Evolutionary conservation across 2,113 vertebrate genomes (phyloP), one percentile per base, ranked within the genome.

Genomic region (Balaeniceps rex): DNA sequence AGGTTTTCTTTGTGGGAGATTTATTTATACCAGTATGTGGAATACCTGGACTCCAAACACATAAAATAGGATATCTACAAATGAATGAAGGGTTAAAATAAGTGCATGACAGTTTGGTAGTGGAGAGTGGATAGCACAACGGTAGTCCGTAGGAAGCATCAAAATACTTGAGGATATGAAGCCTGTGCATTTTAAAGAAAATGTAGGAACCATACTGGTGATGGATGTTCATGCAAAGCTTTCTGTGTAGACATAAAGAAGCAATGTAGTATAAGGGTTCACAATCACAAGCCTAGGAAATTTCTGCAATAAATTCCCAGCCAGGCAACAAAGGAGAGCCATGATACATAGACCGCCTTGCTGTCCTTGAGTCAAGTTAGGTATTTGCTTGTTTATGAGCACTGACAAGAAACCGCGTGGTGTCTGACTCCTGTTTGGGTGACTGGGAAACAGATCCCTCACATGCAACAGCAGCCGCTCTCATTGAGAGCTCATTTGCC

Each of bases 401-500:
- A 38, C 63, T 47, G 82, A 77, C 83, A 84, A 83, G 91, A 88
- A 92, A 81, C n/a, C 1, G 13, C 0, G 2, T 85, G 74, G n/a
- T 94, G 49, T 76, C 55, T 93, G 66, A 93, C 64, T 97, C 38
- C 66, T 90, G 42, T 91, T 86, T 95, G 94, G 87, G 87, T 94
- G 72, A 33, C 63, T 83, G 71, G 71, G 84, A 90, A 94, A 93
- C 75, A 95, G 93, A 96, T 90, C 60, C 84, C 81, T 91, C 22
- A 14, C 42, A 44, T 7, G 42, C 68, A 83, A 83, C 66, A 96
- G 84, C 91, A 91, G 71, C 66, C 54, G 0, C 51, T 90, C 81
- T 93, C 78, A 71, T 22, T 81, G 88, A 96, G 81, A 88, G 90
- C 87, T 96, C 70, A 75, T 94, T 95, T 94, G 87, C 91, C 93